These are phyloP conservation scores for Fregata magnificens DNA, from an alignment of 2,113 vertebrate species.

Conservation along the genomic window DNA sequence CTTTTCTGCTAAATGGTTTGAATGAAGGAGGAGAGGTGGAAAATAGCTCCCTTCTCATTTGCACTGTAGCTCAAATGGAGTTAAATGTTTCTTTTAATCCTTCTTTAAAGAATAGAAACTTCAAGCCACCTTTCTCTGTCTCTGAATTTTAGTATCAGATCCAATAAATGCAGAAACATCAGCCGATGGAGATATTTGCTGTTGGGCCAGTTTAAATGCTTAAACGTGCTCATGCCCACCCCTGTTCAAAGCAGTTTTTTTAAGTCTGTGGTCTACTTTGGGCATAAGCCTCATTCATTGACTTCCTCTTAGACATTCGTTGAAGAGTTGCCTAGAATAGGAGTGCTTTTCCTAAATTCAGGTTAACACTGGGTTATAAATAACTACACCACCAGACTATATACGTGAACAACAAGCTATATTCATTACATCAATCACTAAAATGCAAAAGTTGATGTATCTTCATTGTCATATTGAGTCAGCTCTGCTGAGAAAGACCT, in stretches of 20 bases:
- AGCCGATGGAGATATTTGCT: not conserved
- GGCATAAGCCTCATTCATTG: not conserved
- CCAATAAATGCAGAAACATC: not conserved
- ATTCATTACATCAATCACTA: not conserved
- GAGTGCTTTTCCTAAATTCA: not conserved
- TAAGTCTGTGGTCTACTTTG: not conserved
- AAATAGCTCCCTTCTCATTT: not conserved
- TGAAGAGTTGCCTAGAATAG: not conserved
- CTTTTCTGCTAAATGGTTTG: slow-evolving; percentile 1
- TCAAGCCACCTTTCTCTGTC: not conserved
- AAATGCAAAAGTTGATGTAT: not conserved
- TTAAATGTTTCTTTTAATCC: not conserved
- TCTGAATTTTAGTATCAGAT: not conserved
- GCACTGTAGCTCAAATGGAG: not conserved
- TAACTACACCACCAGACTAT: not conserved
- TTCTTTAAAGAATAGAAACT: not conserved
- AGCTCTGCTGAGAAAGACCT: too few relatives aligned
- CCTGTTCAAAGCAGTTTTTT: not conserved
- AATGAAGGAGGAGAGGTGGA: not conserved
- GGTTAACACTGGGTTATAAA: not conserved
- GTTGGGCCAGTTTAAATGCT: not conserved
- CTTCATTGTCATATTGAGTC: not conserved
- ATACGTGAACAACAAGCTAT: not conserved
- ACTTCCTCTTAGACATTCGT: not conserved
- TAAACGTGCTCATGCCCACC: rapidly evolving